Evolutionary conservation across 2,888 invertebrate genomes (phyloP), one percentile per base, ranked within the genome.

Genomic region (Eueremaeus valkanovi): DNA sequence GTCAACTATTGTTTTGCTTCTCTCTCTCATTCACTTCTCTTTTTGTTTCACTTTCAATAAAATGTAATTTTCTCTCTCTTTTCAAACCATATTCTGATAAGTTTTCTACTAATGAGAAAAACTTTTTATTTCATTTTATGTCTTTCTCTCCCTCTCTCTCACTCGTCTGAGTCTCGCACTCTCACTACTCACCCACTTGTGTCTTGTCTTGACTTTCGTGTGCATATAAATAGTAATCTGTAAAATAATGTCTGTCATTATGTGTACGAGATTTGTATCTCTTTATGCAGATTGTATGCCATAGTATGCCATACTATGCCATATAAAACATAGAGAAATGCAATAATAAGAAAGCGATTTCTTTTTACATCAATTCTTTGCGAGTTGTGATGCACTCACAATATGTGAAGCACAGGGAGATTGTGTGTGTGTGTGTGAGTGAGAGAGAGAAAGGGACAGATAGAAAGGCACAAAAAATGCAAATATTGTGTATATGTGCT

Each of bases 11-110:
- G 33, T 36, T 66, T 21, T 66, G 21, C 21, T 66, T 58, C 24
- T 58, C n/a, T n/a, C n/a, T n/a, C n/a, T n/a, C n/a, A n/a, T n/a
- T n/a, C n/a, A n/a, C n/a, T n/a, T n/a, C 18, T 36, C 1, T 63
- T 63, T 66, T 36, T n/a, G 18, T 36, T 66, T 66, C 66, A 66
- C 66, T 66, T 66, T 66, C 66, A 66, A 66, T 66, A 66, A 66
- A 66, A 66, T 31, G 36, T n/a, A 36, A 66, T 66, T 66, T 66
- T 66, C 66, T 40, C 66, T 66, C 21, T 18, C 31, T 3, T 61
- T 61, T 61, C 31, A 27, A 66, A 66, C 18, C 66, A 66, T 66
- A 66, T 66, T 66, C 66, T 61, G 61, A 61, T 31, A 31, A 61
- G 31, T 31, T 61, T 61, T 6, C 21, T 31, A 61, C 66, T 66